Evolutionary conservation across 1,140 invertebrate species (phyloP).

Genomic region (Tetragonula clypearis): DNA sequence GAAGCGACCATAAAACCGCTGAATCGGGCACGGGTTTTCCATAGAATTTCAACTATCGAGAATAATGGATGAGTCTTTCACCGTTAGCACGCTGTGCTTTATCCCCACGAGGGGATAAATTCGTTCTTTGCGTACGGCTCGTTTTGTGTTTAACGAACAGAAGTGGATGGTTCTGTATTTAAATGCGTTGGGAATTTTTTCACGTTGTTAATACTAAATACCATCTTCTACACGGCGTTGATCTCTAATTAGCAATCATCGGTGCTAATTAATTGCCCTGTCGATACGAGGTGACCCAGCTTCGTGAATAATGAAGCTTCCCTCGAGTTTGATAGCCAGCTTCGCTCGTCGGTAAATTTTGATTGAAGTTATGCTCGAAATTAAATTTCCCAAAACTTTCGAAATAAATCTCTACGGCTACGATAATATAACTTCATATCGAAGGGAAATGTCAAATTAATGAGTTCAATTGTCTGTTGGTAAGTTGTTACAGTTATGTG

Average conservation of each 20-base stretch:
- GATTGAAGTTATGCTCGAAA: neutral
- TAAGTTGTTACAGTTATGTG: too few relatives aligned
- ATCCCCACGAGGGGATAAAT: neutral
- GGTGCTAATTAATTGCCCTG: slow-evolving; percentile 4
- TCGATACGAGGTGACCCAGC: neutral
- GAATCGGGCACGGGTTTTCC: slow-evolving; percentile 4
- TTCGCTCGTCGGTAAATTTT: neutral
- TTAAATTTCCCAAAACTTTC: neutral
- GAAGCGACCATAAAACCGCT: neutral
- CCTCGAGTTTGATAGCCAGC: neutral
- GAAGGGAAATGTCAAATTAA: too few relatives aligned
- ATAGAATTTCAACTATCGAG: slow-evolving; percentile 6
- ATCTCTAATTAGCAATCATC: slow-evolving; percentile 9
- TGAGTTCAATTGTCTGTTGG: too few relatives aligned
- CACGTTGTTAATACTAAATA: neutral
- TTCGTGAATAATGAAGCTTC: neutral
- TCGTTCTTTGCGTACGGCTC: neutral
- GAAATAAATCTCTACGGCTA: neutral
- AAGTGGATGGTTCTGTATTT: neutral
- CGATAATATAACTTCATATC: too few relatives aligned
- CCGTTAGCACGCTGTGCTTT: neutral
- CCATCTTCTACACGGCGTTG: neutral
- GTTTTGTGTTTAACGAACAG: neutral
- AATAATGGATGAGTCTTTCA: neutral
- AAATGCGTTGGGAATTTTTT: neutral